Base-by-base conservation (phyloP, 2,797 vertebrate species). In the Phataginus tricuspis region DNA sequence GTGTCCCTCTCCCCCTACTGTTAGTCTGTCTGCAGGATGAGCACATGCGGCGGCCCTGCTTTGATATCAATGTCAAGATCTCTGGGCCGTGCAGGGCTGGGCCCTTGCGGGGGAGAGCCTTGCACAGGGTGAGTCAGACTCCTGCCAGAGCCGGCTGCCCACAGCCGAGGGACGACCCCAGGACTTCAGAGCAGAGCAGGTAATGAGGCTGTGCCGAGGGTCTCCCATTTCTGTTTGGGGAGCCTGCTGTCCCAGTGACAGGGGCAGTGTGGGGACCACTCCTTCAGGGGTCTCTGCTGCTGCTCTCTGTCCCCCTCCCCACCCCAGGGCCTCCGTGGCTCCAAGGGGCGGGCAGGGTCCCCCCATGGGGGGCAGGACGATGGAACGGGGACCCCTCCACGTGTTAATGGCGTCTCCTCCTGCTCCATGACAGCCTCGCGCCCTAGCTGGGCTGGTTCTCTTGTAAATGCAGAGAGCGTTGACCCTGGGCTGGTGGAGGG, bases 361-460 rank as follows among this genome's bases (percentile, higher is more conserved):
- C 21, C 39, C 83, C 19, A 57, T 97, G 95, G 96, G 89, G 95
- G 92, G 78, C 59, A 19, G 86, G 93, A 94, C 27, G 68, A 96
- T 85, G 92, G 69, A 96, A 96, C n/a, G 51, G 14, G 2, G 93
- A 61, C 92, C 61, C 39, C 61, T 61, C 83, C 57, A 5, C 37
- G 77, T 96, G 68, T 80, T 66, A 10, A 57, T 29, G 45, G 90
- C 97, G 97, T 91, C 95, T 95, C 42, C 96, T 94, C 97, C 97
- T 96, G 91, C 97, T 95, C 97, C 80, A 80, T 93, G 94, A 86
- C 68, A 82, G 82, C 92, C 85, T 95, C 96, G 42, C 88, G 95
- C n/a, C 96, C 96, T 92, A 74, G 96, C 97, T 96, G 95, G 74
- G 45, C 45, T 45, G 45, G 51, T 83, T 95, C 95, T 95, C 93